Base-by-base conservation (phyloP, 37 sponge, comb jelly and placozoan species). In the Aplysina aerophoba region DNA sequence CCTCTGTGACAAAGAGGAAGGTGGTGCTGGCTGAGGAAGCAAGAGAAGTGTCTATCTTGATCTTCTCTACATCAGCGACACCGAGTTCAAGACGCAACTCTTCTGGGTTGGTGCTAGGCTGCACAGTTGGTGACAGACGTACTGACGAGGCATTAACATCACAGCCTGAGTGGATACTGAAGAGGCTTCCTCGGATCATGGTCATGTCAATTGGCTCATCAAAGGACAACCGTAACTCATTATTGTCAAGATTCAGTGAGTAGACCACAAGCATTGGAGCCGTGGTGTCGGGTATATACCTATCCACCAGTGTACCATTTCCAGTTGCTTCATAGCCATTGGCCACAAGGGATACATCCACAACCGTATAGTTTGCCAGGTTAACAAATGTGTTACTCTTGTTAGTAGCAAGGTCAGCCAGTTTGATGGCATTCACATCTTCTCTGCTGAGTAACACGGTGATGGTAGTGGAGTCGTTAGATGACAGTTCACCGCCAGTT, bases 401-500 rank as follows among this genome's bases (percentile, higher is more conserved):
- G 34, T 41, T 55, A 33, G 93, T 89, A 33, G 83, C 93, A 56
- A 92, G 85, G 35, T 25, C 25, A 39, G 33, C 28, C 16, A n/a
- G 64, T 59, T 97, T 97, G 44, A 97, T 80, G 44, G 57, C 15
- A 69, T 89, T 97, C 40, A 92, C 33, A 54, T 97, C 91, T 39
- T 44, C 72, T 25, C 30, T 53, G 31, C 66, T 74, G n/a, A 93
- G 86, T 0, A 54, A 34, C 16, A 93, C 74, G 22, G 60, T 44
- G n/a, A 93, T 72, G 24, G 40, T 41, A 31, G 59, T 44, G 16
- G 82, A 28, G 34, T 91, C 62, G 24, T 55, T 59, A 0, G 58
- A 36, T 12, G 79, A 67, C 4, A 80, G 59, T 55, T 72, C 82
- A 20, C 92, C 89, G 24, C 79, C 81, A 19, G 90, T 90, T 0